Evolutionary conservation across 1,140 invertebrate genomes (phyloP).

Genomic region (Camponotus vicinus): DNA sequence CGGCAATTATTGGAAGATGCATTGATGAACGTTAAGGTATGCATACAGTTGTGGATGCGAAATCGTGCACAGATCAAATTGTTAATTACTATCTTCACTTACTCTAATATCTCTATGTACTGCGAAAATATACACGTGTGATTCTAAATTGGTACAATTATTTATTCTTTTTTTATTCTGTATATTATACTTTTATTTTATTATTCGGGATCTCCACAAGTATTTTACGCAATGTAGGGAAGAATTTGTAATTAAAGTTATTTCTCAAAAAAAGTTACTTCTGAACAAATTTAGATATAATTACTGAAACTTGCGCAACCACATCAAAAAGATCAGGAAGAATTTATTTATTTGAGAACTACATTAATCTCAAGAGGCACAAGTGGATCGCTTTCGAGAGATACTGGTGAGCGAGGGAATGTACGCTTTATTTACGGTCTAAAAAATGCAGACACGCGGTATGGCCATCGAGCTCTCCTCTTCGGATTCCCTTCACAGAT

Average conservation of each 20-base stretch:
- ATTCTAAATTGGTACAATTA: not conserved
- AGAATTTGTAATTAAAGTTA: not conserved
- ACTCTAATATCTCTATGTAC: not conserved
- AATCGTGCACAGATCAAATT: not conserved
- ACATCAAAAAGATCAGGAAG: constrained; percentile 54
- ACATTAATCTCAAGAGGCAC: constrained; percentile 46
- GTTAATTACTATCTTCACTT: not conserved
- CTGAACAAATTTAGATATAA: not conserved
- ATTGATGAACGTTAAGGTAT: constrained; percentile 26
- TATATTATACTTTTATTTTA: not conserved
- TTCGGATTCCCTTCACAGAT: constrained; percentile 39
- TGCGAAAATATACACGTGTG: not conserved
- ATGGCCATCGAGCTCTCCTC: constrained; percentile 64
- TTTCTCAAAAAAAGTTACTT: not conserved
- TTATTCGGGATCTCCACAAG: not conserved
- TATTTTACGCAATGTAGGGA: not conserved
- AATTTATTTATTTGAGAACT: constrained; percentile 71
- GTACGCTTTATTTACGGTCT: constrained; percentile 74
- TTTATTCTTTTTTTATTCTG: not conserved
- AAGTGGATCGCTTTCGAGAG: constrained; percentile 67
- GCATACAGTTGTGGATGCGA: not conserved
- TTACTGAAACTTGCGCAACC: constrained; percentile 24
- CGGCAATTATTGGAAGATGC: constrained; percentile 50
- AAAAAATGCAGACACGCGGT: constrained; percentile 71
- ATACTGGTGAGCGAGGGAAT: constrained; percentile 30